phyloP scores from a whole-genome alignment of 2,888 invertebrate genomes.

The Celastrina argiolus region DNA sequence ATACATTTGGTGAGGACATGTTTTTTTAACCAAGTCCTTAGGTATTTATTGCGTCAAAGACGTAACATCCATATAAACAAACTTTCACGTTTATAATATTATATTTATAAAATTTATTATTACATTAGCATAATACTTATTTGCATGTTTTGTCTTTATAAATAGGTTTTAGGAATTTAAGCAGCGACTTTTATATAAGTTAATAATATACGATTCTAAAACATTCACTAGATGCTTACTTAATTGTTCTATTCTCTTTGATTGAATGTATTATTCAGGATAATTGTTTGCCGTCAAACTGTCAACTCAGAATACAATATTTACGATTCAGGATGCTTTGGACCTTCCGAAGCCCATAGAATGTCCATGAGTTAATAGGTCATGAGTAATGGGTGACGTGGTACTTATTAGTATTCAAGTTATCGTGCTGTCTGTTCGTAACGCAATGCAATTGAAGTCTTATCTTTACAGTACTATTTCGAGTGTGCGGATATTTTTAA shows the following conservation, averaged over 20 bases:
- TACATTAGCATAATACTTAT: too few relatives aligned
- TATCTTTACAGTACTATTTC: background rate
- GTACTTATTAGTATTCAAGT: slow-evolving; percentile 40
- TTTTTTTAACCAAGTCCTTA: too few relatives aligned
- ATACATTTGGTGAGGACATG: too few relatives aligned
- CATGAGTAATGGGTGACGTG: slow-evolving; percentile 37
- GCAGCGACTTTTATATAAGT: too few relatives aligned
- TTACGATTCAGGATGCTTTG: background rate
- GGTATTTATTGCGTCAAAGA: too few relatives aligned
- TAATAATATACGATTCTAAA: too few relatives aligned
- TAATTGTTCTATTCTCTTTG: background rate
- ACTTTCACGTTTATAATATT: too few relatives aligned
- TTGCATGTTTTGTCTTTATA: too few relatives aligned
- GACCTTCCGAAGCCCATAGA: slow-evolving; percentile 8
- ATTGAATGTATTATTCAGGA: background rate
- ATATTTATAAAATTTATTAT: too few relatives aligned
- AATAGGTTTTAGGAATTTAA: too few relatives aligned
- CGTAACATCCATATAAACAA: too few relatives aligned
- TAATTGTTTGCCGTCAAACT: background rate
- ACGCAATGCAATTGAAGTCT: background rate
- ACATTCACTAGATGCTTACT: too few relatives aligned
- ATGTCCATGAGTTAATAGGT: slow-evolving; percentile 36
- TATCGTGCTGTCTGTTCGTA: background rate
- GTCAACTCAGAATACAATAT: background rate
- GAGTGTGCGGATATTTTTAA: background rate